Evolutionary conservation across 2,113 vertebrate species (phyloP).

Genomic region (Pollimyrus isidori): DNA sequence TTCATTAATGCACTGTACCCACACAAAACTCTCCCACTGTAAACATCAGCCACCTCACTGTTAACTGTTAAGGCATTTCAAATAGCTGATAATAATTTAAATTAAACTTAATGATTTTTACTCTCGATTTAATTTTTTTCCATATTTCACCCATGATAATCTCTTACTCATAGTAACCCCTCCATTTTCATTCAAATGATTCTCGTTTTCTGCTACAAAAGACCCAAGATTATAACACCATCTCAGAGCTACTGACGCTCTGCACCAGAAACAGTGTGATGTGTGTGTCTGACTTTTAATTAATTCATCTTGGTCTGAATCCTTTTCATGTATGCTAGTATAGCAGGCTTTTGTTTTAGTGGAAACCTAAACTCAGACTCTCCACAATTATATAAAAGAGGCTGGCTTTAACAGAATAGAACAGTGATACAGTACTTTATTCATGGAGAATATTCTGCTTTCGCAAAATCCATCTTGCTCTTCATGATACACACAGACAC

Average conservation of each 20-base stretch:
- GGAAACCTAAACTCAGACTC: neutral
- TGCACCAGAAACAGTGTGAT: neutral
- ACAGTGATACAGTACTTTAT: neutral
- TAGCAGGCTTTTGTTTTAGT: neutral
- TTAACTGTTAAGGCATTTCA: neutral
- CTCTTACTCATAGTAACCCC: neutral
- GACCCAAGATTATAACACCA: neutral
- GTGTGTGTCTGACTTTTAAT: neutral
- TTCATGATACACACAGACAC: neutral
- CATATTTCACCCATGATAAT: neutral
- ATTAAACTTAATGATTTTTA: neutral
- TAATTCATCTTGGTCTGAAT: neutral
- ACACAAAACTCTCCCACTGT: neutral
- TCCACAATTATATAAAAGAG: neutral
- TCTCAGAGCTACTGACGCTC: neutral
- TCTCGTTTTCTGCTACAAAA: neutral
- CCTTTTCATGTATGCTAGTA: neutral
- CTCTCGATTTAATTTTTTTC: neutral
- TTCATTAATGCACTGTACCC: neutral
- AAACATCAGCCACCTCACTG: neutral
- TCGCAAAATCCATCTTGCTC: neutral
- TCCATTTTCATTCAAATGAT: neutral
- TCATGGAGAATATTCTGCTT: neutral
- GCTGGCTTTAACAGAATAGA: neutral
- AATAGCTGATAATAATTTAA: neutral